Conservation (phyloP, 2,797 vertebrate species). For the Sebastes itinus region DNA sequence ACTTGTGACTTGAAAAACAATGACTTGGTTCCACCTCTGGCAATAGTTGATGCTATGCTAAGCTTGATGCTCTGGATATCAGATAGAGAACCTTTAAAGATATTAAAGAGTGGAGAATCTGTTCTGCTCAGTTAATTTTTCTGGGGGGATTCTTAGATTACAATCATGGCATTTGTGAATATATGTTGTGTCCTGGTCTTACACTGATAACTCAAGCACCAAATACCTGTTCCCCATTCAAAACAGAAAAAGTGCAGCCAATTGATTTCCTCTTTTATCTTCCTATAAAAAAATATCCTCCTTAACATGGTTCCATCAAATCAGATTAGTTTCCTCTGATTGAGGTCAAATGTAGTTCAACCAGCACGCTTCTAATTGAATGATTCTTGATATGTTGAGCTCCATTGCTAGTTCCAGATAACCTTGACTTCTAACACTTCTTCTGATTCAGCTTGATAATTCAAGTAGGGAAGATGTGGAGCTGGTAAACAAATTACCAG, state of each 20-base stretch:
- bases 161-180: neutral
- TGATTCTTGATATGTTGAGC: conserved; percentile 1
- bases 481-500: conserved; percentile 43
- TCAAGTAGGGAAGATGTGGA: conserved; percentile 34
- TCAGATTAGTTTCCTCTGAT: conserved; percentile 46
- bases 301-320: conserved; percentile 25
- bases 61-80: too few relatives aligned
- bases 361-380: conserved; percentile 36
- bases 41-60: too few relatives aligned
- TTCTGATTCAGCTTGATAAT: conserved; percentile 34
- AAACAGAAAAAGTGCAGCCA: neutral
- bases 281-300: neutral
- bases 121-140: neutral
- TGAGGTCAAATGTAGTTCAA: conserved; percentile 55
- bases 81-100: neutral
- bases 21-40: neutral
- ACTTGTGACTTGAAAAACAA: neutral
- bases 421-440: conserved; percentile 48
- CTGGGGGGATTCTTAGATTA: neutral
- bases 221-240: neutral
- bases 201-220: neutral
- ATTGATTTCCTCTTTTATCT: conserved; percentile 22
- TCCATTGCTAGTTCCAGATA: conserved; percentile 1
- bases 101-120: neutral
- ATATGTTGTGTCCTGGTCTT: neutral